phyloP scores from a whole-genome alignment of 1,140 invertebrate species.

The Cotesia vestalis region DNA sequence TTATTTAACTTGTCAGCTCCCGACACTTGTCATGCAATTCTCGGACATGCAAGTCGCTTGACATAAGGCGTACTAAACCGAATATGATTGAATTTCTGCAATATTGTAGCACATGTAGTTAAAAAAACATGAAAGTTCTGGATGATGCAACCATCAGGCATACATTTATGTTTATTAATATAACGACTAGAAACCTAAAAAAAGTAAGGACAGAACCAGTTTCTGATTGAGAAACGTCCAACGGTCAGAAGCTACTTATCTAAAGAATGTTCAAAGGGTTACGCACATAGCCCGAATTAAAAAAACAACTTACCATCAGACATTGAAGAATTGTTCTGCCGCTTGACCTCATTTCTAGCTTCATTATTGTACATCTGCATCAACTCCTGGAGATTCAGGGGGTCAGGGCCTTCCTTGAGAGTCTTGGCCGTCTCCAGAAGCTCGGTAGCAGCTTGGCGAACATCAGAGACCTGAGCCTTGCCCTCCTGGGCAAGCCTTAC shows the following conservation, averaged over 20 bases:
- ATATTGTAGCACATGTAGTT: conserved; percentile 1
- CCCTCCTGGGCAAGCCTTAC: conserved; percentile 64
- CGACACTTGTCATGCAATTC: conserved; percentile 31
- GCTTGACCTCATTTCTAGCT: conserved; percentile 63
- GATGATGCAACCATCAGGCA: no score
- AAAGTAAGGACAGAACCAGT: no score
- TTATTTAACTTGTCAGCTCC: conserved; percentile 6
- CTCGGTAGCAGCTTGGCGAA: conserved; percentile 56
- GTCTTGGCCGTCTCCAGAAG: conserved; percentile 55
- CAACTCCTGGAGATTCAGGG: conserved; percentile 61
- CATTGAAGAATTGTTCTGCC: conserved; percentile 49
- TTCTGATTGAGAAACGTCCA: no score
- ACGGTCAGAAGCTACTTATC: conserved; percentile 28
- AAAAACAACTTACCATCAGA: conserved; percentile 48
- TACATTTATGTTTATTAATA: no score
- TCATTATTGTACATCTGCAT: conserved; percentile 55
- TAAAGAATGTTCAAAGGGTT: conserved; percentile 43
- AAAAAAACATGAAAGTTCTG: no score
- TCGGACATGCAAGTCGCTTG: conserved; percentile 18
- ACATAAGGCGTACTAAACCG: neutral
- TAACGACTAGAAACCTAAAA: no score
- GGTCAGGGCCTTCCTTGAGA: conserved; percentile 59
- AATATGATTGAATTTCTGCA: neutral
- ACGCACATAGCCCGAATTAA: conserved; percentile 33
- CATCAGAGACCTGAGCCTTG: conserved; percentile 51